Conservation (phyloP, 2,113 vertebrate species). For the Rhinichthys klamathensis region DNA sequence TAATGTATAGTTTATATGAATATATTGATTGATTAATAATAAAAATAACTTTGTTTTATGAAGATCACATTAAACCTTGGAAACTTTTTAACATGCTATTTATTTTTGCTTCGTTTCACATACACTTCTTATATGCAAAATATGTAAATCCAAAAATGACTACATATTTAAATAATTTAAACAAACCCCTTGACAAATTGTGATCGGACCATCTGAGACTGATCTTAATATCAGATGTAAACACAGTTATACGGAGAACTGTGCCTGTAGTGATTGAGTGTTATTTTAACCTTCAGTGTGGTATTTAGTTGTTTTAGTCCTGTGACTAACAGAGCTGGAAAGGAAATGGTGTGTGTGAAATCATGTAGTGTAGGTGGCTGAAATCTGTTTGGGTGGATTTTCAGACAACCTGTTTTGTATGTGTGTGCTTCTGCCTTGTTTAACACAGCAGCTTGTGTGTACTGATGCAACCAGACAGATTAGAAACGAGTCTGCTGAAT, state of each 20-base stretch:
- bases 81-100: too few species aligned
- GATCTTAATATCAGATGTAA: too few species aligned
- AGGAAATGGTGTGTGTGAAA: conserved; percentile 7
- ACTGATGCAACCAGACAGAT: neutral
- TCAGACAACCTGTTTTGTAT: conserved; percentile 15
- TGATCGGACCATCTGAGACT: neutral
- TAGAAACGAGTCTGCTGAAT: neutral
- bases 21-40: too few species aligned
- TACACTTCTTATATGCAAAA: neutral
- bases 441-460: conserved; percentile 1
- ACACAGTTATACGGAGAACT: neutral
- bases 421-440: neutral
- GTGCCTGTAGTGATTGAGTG: neutral
- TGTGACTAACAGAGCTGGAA: conserved; percentile 27
- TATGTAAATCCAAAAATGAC: neutral
- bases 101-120: too few species aligned
- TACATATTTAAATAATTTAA: neutral
- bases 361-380: conserved; percentile 3
- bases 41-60: too few species aligned
- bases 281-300: neutral
- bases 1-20: too few species aligned
- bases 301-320: neutral
- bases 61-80: too few species aligned
- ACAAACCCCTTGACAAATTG: neutral
- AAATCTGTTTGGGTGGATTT: conserved; percentile 26